Evolutionary conservation across 2,797 vertebrate species (phyloP), one percentile per base, ranked within the genome.

Genomic region (Thaleichthys pacificus): DNA sequence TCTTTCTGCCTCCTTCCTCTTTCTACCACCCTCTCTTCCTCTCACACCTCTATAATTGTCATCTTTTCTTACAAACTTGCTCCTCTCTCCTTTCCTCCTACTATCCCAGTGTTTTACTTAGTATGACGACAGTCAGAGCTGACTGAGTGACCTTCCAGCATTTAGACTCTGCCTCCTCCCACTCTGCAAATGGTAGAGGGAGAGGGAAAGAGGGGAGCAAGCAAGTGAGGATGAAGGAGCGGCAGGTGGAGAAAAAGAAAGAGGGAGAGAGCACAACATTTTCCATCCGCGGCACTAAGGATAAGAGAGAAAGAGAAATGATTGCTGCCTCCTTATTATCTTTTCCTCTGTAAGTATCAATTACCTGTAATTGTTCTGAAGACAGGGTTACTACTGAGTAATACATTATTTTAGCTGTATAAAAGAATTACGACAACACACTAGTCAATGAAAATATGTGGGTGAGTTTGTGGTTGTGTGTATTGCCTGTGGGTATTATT

Each of bases 111-210:
- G 47, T 26, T 51, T 24, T 26, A 17, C 32, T 17, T 6, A 71
- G 78, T 82, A 71, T 89, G 88, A 91, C 80, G 85, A 77, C 87
- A 90, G 82, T 66, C 22, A 78, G 74, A 68, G 73, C 77, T 92
- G 89, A 92, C 92, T 92, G 89, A 89, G 83, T 87, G 88, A 90
- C 83, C 86, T 89, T 89, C 85, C 73, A 58, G 67, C 28, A 22
- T 79, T 42, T 75, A 74, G 84, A 76, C 86, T 85, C 87, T 84
- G 79, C 42, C 9, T 47, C 91, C 87, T 81, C 78, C 86, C 6
- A 51, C 71, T 84, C 78, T 77, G 30, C 14, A 42, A 69, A 64
- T 70, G 74, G 65, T 65, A 75, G 75, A 88, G 82, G 83, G 80
- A 79, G 67, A 77, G 80, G 49, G 7, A 54, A 12, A 35, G 28